A percentile compares a stretch with the other conserved stretches of the same genome.
Conservation (phyloP, 2,113 vertebrate species). For the Sinocyclocheilus grahami region DNA sequence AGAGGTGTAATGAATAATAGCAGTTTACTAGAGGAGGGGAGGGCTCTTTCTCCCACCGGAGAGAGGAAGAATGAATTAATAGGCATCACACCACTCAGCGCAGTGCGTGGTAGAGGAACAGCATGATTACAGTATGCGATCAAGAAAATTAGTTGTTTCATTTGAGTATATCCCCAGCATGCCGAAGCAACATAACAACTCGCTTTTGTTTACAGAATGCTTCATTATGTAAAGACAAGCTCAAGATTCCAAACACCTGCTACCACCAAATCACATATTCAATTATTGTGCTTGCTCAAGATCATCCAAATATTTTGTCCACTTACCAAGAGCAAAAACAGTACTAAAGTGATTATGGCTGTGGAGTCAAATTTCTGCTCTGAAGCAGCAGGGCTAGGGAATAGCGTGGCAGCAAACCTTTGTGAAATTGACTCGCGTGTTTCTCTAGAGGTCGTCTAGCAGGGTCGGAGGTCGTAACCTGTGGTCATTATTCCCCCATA, state of each 20-base stretch:
- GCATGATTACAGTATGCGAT: constrained; percentile 80
- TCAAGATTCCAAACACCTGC: constrained; percentile 81
- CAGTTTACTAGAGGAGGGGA: constrained; percentile 65
- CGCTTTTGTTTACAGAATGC: constrained; percentile 87
- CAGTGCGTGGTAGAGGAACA: constrained; percentile 76
- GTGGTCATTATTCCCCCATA: constrained; percentile 78
- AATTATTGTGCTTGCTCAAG: constrained; percentile 83
- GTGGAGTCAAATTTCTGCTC: constrained; percentile 77
- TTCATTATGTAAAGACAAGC: constrained; percentile 78
- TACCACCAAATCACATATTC: constrained; percentile 76
- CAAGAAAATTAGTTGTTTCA: constrained; percentile 84
- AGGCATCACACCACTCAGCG: constrained; percentile 69
- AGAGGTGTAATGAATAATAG: constrained; percentile 68
- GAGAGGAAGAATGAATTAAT: constrained; percentile 72
- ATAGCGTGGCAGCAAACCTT: constrained; percentile 65
- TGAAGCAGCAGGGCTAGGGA: constrained; percentile 53
- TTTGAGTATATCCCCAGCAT: constrained; percentile 77
- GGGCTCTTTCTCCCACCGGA: constrained; percentile 61
- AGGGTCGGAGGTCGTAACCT: constrained; percentile 79
- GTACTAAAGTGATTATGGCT: constrained; percentile 81
- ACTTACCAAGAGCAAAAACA: constrained; percentile 85
- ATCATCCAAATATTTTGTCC: constrained; percentile 91
- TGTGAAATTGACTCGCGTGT: constrained; percentile 73
- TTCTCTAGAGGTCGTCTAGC: constrained; percentile 75
- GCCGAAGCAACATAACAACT: constrained; percentile 80